phyloP scores from a whole-genome alignment of 2,888 invertebrate species.

The Aphrophora alni region DNA sequence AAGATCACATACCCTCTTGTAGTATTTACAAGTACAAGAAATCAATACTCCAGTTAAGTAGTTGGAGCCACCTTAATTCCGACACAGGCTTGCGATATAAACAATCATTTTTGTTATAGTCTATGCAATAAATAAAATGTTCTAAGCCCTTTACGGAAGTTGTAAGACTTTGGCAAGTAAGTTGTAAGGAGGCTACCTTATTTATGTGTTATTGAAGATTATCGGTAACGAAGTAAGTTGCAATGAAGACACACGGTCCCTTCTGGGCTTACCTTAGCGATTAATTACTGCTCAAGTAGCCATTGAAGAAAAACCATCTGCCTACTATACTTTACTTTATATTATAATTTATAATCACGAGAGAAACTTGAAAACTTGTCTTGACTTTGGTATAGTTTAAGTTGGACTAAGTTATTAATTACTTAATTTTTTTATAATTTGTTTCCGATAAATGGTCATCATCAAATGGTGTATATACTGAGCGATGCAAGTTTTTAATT shows the following conservation, averaged over 20 bases:
- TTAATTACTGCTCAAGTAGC: slow-evolving; percentile 30
- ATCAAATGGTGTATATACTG: too few relatives aligned
- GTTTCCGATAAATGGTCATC: too few relatives aligned
- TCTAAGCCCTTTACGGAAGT: slow-evolving; percentile 40
- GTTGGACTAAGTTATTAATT: too few relatives aligned
- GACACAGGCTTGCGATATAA: slow-evolving; percentile 12
- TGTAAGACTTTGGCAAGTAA: slow-evolving; percentile 39
- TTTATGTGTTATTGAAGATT: slow-evolving; percentile 54
- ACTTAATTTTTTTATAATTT: too few relatives aligned
- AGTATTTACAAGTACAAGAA: background rate
- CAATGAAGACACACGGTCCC: slow-evolving; percentile 40
- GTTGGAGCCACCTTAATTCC: background rate
- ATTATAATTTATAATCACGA: background rate
- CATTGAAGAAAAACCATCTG: background rate
- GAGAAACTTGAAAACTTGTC: too few relatives aligned
- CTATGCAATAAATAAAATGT: slow-evolving; percentile 43
- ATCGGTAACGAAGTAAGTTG: slow-evolving; percentile 46
- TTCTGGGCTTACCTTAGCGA: slow-evolving; percentile 28
- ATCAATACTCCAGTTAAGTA: background rate
- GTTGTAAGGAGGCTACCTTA: slow-evolving; percentile 46
- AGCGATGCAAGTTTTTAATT: too few relatives aligned
- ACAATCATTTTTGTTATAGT: slow-evolving; percentile 40
- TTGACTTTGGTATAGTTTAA: too few relatives aligned
- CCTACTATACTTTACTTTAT: background rate
- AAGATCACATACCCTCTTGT: background rate